Evolutionary conservation across 2,113 vertebrate genomes (phyloP).

Genomic region (Puffinus mauretanicus): DNA sequence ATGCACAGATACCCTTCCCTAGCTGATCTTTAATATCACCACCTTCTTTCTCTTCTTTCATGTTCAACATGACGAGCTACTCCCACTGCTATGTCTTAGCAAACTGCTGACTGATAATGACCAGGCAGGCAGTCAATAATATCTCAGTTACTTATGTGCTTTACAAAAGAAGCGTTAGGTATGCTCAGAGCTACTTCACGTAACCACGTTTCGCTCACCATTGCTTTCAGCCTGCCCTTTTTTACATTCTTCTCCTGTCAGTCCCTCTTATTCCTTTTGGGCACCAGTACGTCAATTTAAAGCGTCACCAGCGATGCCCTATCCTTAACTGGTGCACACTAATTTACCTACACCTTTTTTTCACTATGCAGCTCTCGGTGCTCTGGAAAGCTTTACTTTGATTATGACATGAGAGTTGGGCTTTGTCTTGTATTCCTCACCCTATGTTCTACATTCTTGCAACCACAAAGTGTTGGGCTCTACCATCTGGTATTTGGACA

Average conservation of each 20-base stretch:
- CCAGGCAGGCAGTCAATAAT: not conserved
- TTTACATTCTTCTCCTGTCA: not conserved
- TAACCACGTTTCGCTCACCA: fast-evolving
- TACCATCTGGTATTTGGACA: not conserved
- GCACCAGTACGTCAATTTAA: not conserved
- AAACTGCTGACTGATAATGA: not conserved
- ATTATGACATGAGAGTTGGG: not conserved
- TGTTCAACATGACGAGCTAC: not conserved
- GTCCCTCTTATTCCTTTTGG: not conserved
- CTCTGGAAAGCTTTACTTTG: not conserved
- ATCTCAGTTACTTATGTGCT: not conserved
- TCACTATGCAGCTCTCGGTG: not conserved
- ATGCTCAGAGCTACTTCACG: not conserved
- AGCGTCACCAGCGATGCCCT: not conserved
- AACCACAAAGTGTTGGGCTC: not conserved
- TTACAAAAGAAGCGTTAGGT: not conserved
- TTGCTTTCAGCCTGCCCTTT: not conserved
- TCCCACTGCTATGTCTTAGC: not conserved
- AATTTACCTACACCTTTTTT: not conserved
- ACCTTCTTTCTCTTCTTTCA: not conserved
- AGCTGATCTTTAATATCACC: not conserved
- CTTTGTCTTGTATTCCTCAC: not conserved
- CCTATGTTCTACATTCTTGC: not conserved
- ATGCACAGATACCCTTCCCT: not conserved
- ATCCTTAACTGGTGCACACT: not conserved